Percentiles rank a stretch among this genome's conserved stretches.
These are phyloP conservation scores for Boloria euphrosyne DNA, from an alignment of 2,888 invertebrate species.

Conservation along the genomic window DNA sequence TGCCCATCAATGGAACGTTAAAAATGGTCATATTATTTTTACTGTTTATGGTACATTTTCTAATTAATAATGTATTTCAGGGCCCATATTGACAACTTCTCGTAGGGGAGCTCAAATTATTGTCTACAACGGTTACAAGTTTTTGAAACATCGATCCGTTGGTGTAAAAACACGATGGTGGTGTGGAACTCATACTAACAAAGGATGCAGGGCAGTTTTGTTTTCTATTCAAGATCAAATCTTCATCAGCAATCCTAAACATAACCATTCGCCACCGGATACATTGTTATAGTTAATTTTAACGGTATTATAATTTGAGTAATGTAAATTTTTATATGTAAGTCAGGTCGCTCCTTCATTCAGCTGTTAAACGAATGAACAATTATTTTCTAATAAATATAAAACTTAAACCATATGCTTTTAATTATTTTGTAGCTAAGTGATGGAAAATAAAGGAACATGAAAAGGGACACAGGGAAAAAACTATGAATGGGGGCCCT, in stretches of 20 bases:
- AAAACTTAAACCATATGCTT: too few species aligned
- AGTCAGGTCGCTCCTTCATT: too few species aligned
- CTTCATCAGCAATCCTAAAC: slow-evolving; percentile 38
- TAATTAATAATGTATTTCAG: slow-evolving; percentile 23
- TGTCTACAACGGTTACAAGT: slow-evolving; percentile 48
- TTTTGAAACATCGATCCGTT: slow-evolving; percentile 44
- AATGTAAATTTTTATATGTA: too few species aligned
- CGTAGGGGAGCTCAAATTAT: slow-evolving; percentile 49
- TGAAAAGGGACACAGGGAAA: too few species aligned
- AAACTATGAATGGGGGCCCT: too few species aligned
- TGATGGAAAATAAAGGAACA: too few species aligned
- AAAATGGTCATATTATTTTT: neutral
- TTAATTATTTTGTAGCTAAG: too few species aligned
- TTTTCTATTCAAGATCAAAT: slow-evolving; percentile 40
- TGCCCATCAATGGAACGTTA: too few species aligned
- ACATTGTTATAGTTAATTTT: neutral
- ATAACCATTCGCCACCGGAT: slow-evolving; percentile 39
- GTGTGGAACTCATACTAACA: slow-evolving; percentile 41
- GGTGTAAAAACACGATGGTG: slow-evolving; percentile 50
- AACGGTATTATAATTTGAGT: too few species aligned
- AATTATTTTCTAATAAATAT: too few species aligned
- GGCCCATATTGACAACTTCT: slow-evolving; percentile 38
- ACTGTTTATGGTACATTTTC: neutral
- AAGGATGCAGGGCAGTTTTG: slow-evolving; percentile 43
- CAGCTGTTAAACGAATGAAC: too few species aligned